Percentiles rank a stretch among this genome's conserved stretches.
These are phyloP conservation scores for Dione juno DNA, from an alignment of 2,888 invertebrate species.

Conservation along the genomic window DNA sequence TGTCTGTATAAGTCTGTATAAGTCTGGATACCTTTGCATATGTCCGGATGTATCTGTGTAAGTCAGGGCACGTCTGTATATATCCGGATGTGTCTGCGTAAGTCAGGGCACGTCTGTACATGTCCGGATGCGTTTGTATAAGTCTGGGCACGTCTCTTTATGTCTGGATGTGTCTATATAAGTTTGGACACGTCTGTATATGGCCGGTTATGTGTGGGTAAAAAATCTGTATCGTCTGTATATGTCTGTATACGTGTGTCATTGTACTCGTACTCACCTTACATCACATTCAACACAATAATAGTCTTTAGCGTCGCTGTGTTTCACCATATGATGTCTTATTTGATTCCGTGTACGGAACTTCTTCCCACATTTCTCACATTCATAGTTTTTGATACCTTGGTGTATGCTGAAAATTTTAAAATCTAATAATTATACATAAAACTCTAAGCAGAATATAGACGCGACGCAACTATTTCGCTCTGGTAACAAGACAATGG, in stretches of 20 bases:
- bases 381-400: constrained; percentile 73
- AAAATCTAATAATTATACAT: too few relatives aligned
- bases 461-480: too few relatives aligned
- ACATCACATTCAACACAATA: constrained; percentile 73
- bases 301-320: constrained; percentile 63
- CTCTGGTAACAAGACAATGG: too few relatives aligned
- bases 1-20: background rate
- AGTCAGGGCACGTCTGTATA: background rate
- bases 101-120: background rate
- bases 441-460: too few relatives aligned
- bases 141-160: background rate
- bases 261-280: constrained; percentile 49
- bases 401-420: constrained; percentile 64
- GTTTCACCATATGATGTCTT: constrained; percentile 69
- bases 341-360: constrained; percentile 73
- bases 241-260: background rate
- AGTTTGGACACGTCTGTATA: background rate
- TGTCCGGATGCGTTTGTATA: background rate
- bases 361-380: constrained; percentile 61
- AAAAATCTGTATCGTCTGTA: background rate
- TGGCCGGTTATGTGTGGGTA: background rate
- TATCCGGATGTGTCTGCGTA: background rate
- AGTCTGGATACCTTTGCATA: background rate
- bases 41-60: background rate
- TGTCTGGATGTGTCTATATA: background rate